Base-by-base conservation (phyloP, 2,113 vertebrate species). In the Calyptommatus sinebrachiatus region DNA sequence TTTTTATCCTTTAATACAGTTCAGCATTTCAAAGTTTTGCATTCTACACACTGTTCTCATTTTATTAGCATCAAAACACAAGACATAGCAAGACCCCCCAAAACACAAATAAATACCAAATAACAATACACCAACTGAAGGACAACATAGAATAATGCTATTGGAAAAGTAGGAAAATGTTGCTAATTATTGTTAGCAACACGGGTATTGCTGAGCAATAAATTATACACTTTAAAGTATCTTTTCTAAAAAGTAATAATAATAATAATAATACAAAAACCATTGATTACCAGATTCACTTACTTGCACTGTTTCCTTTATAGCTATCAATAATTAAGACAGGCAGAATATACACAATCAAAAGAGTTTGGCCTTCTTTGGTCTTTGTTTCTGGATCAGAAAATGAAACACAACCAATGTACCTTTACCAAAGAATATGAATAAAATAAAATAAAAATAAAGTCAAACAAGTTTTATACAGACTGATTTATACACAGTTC, bases 71-170 rank as follows among this genome's bases (percentile, higher is more conserved):
- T 94, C 92, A 84, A 91, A 94, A 92, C 94, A 93, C 91, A 95
- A 92, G 92, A 94, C 93, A 90, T 92, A 65, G 91, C 94, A 94
- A 95, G 94, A 95, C 94, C 94, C 35, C 94, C 90, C 91, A 93
- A 95, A 57, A 94, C 92, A 95, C 93, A 96, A 95, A 95, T 95
- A 95, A 95, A 95, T 95, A 95, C 92, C 93, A 92, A 93, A 91
- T 93, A 94, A 94, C 91, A 91, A 90, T 92, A 94, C 92, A 83
- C 88, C 76, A 95, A 95, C 92, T 90, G 80, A 93, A 95, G 89
- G 88, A 91, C 81, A 88, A 90, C 90, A 94, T 89, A 91, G 66
- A 86, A 85, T 93, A 95, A 94, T 95, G 94, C 94, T 95, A 86
- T 90, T 88, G 80, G 91, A 88, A 93, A 91, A 90, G 90, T 84